phyloP scores from a whole-genome alignment of 1,140 invertebrate species.

The Planococcus citri region DNA sequence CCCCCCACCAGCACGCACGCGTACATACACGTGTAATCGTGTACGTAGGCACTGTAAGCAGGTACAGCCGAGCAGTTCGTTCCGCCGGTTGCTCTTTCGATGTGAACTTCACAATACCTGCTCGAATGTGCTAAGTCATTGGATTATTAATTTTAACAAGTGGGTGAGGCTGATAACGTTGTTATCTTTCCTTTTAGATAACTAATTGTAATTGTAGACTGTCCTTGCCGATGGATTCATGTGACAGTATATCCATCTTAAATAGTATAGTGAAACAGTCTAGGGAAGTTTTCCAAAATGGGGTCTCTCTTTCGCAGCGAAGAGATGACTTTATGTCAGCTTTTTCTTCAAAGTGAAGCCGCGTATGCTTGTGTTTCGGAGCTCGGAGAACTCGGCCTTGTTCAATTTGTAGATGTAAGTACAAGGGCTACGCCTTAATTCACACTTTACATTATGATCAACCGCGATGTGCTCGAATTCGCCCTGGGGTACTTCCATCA shows the following conservation, averaged over 20 bases:
- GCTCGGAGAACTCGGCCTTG: slow-evolving; percentile 81
- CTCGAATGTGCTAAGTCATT: no score
- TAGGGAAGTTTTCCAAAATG: slow-evolving; percentile 38
- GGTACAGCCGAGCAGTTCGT: no score
- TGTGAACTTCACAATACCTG: no score
- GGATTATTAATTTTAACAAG: no score
- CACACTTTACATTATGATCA: no score
- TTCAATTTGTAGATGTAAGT: slow-evolving; percentile 80
- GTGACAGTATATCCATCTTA: no score
- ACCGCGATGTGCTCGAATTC: no score
- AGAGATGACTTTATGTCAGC: slow-evolving; percentile 81
- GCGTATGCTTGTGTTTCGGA: slow-evolving; percentile 88
- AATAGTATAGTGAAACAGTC: not conserved
- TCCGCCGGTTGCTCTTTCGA: no score
- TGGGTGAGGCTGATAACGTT: slow-evolving; percentile 5
- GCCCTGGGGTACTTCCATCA: no score
- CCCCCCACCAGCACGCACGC: no score
- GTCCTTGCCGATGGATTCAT: not conserved
- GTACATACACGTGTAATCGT: no score
- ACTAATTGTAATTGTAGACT: not conserved
- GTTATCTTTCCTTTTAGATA: not conserved
- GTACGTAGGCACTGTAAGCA: no score
- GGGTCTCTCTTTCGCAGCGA: slow-evolving; percentile 74
- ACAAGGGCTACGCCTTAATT: not conserved
- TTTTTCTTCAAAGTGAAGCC: slow-evolving; percentile 83